These are phyloP conservation scores for Caenorhabditis remanei DNA, from an alignment of 1,140 invertebrate genomes.

Conservation along the genomic window DNA sequence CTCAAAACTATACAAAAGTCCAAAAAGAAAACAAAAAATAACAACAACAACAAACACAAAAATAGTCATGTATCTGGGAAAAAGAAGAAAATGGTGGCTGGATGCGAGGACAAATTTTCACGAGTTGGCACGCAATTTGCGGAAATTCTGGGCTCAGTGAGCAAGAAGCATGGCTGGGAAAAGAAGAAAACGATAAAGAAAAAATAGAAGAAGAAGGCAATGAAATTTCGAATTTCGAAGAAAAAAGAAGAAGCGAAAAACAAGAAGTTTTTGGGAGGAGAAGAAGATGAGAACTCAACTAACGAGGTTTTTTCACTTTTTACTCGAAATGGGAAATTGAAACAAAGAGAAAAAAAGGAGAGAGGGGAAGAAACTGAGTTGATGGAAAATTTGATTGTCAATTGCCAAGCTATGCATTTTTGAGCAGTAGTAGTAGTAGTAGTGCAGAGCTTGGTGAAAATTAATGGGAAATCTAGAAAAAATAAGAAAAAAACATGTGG, in stretches of 20 bases:
- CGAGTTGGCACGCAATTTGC: slow-evolving; percentile 52
- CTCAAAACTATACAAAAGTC: not conserved
- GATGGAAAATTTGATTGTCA: slow-evolving; percentile 24
- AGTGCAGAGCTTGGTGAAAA: not conserved
- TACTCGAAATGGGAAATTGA: not conserved
- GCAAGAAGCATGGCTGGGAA: slow-evolving; percentile 27
- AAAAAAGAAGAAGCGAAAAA: slow-evolving; percentile 7
- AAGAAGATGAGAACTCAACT: slow-evolving; percentile 26
- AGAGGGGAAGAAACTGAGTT: not conserved
- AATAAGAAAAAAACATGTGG: not conserved
- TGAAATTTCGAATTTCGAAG: slow-evolving; percentile 37
- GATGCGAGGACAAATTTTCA: not conserved
- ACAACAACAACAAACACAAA: not conserved
- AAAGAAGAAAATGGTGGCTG: not conserved
- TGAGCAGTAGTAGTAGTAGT: not conserved
- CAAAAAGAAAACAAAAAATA: not conserved
- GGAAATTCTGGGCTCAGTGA: slow-evolving; percentile 51
- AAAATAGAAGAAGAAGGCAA: not conserved
- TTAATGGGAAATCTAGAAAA: not conserved
- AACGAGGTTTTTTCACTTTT: slow-evolving; percentile 8
- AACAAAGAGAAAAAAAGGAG: slow-evolving; percentile 22
- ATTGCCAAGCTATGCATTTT: slow-evolving; percentile 17
- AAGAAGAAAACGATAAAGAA: not conserved
- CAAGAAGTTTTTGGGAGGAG: not conserved
- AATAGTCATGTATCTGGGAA: not conserved